A percentile compares a stretch with the other conserved stretches of the same genome.
Conservation (phyloP, 2,797 vertebrate species). For the Gastrophryne carolinensis region DNA sequence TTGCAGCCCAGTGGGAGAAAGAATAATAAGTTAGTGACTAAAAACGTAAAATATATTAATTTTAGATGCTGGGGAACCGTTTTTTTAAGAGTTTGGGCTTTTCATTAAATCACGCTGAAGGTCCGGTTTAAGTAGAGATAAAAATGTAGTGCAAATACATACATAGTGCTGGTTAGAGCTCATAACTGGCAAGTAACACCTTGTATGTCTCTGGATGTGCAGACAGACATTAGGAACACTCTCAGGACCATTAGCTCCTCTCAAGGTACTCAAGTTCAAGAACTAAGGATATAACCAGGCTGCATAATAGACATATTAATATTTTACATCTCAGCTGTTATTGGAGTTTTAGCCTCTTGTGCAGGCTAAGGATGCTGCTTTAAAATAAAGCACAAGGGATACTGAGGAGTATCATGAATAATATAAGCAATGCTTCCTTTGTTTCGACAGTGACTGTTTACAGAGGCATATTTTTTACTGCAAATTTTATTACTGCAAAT, state of each 20-base stretch:
- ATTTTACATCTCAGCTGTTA: conserved; percentile 70
- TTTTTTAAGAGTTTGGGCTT: no score
- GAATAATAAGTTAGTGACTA: no score
- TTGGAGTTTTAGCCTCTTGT: conserved; percentile 61
- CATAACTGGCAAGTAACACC: background rate
- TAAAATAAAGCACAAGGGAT: conserved; percentile 40
- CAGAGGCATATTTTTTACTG: background rate
- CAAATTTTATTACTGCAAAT: no score
- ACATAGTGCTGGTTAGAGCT: background rate
- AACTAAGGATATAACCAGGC: conserved; percentile 71
- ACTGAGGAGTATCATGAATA: conserved; percentile 36
- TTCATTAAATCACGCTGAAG: no score
- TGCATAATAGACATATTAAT: conserved; percentile 73
- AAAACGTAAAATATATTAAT: no score
- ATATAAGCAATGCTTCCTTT: conserved; percentile 26
- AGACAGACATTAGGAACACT: conserved; percentile 38
- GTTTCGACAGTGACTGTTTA: background rate
- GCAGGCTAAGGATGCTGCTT: conserved; percentile 45
- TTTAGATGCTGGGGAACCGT: no score
- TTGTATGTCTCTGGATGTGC: conserved; percentile 1
- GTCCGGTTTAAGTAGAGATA: background rate
- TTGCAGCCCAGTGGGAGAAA: no score
- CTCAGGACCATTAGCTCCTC: conserved; percentile 59
- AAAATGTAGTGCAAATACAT: background rate
- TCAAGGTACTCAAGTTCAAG: conserved; percentile 62